These are phyloP conservation scores for Saccostrea cuccullata DNA, from an alignment of 1,140 invertebrate genomes.

Conservation along the genomic window DNA sequence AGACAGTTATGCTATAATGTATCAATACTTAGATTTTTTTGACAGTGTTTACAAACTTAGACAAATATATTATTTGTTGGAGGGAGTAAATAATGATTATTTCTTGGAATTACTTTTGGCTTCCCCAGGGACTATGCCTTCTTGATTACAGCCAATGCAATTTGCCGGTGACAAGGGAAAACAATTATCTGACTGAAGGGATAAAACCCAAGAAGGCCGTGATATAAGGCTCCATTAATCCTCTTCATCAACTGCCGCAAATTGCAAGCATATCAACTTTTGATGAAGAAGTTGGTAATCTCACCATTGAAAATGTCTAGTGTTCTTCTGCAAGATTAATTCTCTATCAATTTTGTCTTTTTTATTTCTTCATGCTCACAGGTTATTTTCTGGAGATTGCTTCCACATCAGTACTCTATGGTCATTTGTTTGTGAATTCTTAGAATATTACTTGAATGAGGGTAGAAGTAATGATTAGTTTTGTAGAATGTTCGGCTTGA, in stretches of 20 bases:
- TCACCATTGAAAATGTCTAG: constrained; percentile 21
- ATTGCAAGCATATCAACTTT: constrained; percentile 33
- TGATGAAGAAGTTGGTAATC: constrained; percentile 33
- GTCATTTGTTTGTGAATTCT: neutral
- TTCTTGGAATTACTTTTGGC: neutral
- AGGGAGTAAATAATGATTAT: constrained; percentile 16
- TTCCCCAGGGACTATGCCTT: neutral
- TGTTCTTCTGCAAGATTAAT: constrained; percentile 20
- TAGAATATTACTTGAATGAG: neutral
- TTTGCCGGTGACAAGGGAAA: constrained; percentile 29
- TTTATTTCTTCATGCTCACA: neutral
- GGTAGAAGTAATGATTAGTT: neutral
- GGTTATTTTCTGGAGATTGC: neutral
- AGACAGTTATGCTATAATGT: too few relatives aligned
- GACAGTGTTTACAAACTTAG: constrained; percentile 7
- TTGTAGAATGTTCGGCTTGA: too few relatives aligned
- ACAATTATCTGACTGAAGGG: constrained; percentile 33
- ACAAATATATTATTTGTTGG: constrained; percentile 2
- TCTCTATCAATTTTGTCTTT: constrained; percentile 16
- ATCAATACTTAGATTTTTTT: neutral
- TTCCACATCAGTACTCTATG: neutral
- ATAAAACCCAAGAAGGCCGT: neutral
- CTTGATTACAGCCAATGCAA: constrained; percentile 35
- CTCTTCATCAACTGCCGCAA: constrained; percentile 29
- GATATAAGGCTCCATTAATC: constrained; percentile 33